Evolutionary conservation across 2,888 invertebrate genomes (phyloP), one percentile per base, ranked within the genome.

Genomic region (Pammene fasciana): DNA sequence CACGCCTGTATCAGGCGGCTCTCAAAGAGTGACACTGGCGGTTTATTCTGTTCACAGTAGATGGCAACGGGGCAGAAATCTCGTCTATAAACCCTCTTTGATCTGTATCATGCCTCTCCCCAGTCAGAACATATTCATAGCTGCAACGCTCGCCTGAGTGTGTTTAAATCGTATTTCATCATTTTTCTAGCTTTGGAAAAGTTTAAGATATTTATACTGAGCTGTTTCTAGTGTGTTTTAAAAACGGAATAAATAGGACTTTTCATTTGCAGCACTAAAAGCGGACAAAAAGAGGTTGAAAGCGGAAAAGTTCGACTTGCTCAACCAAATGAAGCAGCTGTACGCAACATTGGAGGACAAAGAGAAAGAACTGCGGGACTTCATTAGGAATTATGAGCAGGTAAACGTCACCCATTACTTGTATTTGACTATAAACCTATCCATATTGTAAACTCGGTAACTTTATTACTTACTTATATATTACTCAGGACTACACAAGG

Each of bases 281-380:
- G 95, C 96, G 71, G 98, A 99, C 88, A 94, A 98, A 72, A 97
- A 98, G 88, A 94, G 97, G 74, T 93, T 98, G 84, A 97, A 98
- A 90, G 96, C 97, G 13, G 98, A 99, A 90, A 98, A 98, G 90
- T 96, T 97, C 83, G 98, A 98, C 89, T 94, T 99, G 74, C 93
- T 98, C 77, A 97, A 96, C 84, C 98, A 98, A 92, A 98, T 98
- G 95, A 98, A 98, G 87, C 98, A 98, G 83, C 94, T 99, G 71
- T 99, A 98, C 86, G 95, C 96, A 67, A 98, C 98, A 9, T 93
- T 99, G 72, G 98, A 98, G 88, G 98, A 98, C 86, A 98, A 98
- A 90, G 98, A 99, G 85, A 96, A 97, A 79, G 98, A 98, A 86
- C 93, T 98, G 71, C 94, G 98, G 71, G 98, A 98, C 89, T 98